A percentile compares a stretch with the other conserved stretches of the same genome.
These are phyloP conservation scores for Vimba vimba DNA, from an alignment of 2,113 vertebrate genomes.

Conservation along the genomic window DNA sequence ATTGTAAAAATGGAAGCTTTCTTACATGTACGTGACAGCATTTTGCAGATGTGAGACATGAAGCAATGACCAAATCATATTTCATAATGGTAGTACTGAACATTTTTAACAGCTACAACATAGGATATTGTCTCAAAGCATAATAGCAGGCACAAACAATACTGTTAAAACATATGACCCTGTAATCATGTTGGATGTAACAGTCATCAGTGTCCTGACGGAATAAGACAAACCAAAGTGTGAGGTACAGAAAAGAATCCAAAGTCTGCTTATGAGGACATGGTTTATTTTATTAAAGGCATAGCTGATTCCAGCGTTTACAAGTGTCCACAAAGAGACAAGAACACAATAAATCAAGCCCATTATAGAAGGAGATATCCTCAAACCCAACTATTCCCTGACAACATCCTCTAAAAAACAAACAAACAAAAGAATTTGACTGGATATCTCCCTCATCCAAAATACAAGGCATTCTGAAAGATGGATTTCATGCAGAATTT, in stretches of 20 bases:
- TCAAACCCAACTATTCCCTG: conserved; percentile 52
- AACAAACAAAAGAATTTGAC: conserved; percentile 3
- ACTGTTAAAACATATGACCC: too few species aligned
- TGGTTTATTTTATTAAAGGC: conserved; percentile 89
- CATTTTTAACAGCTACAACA: too few species aligned
- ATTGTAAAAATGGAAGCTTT: too few species aligned
- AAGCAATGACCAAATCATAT: too few species aligned
- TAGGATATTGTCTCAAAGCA: too few species aligned
- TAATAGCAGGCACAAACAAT: too few species aligned
- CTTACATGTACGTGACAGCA: too few species aligned
- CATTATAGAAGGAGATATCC: conserved; percentile 71
- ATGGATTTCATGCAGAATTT: conserved; percentile 78
- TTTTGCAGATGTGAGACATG: too few species aligned
- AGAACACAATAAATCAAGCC: conserved; percentile 85
- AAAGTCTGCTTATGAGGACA: conserved; percentile 76
- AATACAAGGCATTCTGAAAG: conserved; percentile 72
- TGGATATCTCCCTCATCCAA: conserved; percentile 59
- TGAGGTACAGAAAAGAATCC: neutral
- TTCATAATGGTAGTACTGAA: too few species aligned
- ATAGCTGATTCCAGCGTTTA: conserved; percentile 87
- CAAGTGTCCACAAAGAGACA: conserved; percentile 84
- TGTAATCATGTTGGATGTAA: neutral
- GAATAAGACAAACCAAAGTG: neutral
- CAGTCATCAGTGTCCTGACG: neutral
- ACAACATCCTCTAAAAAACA: conserved; percentile 28